Base-by-base conservation (phyloP, 92 coral and sea anemone species). In the Porites divaricata region DNA sequence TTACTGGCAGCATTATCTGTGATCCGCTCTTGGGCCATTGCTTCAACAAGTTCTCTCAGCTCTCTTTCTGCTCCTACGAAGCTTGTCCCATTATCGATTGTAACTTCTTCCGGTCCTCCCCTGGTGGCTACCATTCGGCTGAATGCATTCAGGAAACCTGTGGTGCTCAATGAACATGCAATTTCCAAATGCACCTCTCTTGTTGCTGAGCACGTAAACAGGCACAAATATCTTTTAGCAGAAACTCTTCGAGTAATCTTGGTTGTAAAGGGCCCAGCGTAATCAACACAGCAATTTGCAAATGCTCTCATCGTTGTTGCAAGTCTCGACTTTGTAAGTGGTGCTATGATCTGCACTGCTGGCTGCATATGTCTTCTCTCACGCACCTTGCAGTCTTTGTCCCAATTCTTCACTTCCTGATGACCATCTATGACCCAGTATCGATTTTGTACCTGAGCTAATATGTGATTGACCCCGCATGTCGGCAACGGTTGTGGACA, bases 381-480 rank as follows among this genome's bases (percentile, higher is more conserved):
- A 6, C 71, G 28, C 10, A 71, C 9, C 57, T 54, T 56, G 50
- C 86, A 81, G 4, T 81, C 69, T 50, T 14, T 58, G 58, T 81
- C 85, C 77, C 45, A 81, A 61, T 71, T 70, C 45, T 81, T 71
- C 15, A 81, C 78, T 13, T 81, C 86, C 20, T 81, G 61, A 5
- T 70, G 62, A 26, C 78, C 78, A 41, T 23, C 69, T 20, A 70
- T 26, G 70, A 81, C 15, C 77, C 78, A 20, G 78, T 81, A 81
- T 51, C 69, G 78, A 6, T 66, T 48, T 52, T 67, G 48, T 28
- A 87, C 86, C 13, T 79, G 74, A 4, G 86, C 81, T 1, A 87
- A 70, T n/a, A 87, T 87, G 25, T 81, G 73, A 41, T 80, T 87
- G 41, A 87, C 90, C n/a, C 86, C 90, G 75, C 74, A 57, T 87